Conservation (phyloP, 92 coral and sea anemone genomes). For the Paramuricea clavata region DNA sequence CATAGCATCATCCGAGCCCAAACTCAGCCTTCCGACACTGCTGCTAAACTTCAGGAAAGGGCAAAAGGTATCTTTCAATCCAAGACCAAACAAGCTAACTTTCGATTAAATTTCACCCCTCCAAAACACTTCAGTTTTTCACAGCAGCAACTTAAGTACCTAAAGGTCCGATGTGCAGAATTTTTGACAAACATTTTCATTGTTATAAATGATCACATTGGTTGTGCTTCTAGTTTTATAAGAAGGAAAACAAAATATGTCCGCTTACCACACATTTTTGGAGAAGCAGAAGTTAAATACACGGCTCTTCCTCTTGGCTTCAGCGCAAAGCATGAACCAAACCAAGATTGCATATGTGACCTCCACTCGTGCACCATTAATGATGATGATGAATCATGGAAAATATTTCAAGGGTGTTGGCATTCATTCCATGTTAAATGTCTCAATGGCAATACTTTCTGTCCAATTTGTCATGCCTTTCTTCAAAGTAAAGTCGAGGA, state of each 20-base stretch:
- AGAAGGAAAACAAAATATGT: constrained; percentile 27
- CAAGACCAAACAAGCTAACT: constrained; percentile 56
- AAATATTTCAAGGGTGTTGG: constrained; percentile 51
- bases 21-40: neutral
- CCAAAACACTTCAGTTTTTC: constrained; percentile 51
- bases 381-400: constrained; percentile 22
- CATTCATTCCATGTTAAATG: constrained; percentile 68
- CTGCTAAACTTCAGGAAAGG: neutral
- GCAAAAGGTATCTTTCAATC: constrained; percentile 68
- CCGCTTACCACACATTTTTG: constrained; percentile 40
- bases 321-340: neutral
- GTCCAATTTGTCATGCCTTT: constrained; percentile 58
- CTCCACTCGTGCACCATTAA: neutral
- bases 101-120: constrained; percentile 52
- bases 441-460: constrained; percentile 40
- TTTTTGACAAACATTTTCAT: constrained; percentile 54
- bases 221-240: neutral
- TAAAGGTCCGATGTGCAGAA: constrained; percentile 71
- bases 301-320: neutral
- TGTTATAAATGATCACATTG: neutral
- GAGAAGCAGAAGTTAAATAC: constrained; percentile 28
- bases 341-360: constrained; percentile 11
- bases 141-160: constrained; percentile 27
- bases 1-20: neutral
- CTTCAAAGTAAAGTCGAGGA: constrained; percentile 46